Evolutionary conservation across 2,888 invertebrate species (phyloP).

Genomic region (Agrotis segetum): DNA sequence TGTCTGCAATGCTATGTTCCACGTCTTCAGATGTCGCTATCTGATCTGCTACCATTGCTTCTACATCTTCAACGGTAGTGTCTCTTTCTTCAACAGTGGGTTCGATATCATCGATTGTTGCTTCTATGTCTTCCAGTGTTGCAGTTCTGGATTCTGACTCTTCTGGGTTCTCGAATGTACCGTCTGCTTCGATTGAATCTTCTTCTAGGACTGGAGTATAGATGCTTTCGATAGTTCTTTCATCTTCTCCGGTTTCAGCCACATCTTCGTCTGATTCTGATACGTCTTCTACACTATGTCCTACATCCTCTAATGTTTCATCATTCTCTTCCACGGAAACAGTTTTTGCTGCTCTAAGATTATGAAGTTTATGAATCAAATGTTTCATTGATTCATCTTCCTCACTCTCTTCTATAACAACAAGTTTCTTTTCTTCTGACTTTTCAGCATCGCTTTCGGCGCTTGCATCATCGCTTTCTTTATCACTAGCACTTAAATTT

Average conservation of each 20-base stretch:
- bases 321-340: slow-evolving; percentile 5
- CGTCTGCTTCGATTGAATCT: not conserved
- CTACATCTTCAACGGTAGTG: not conserved
- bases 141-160: not conserved
- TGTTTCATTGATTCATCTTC: slow-evolving; percentile 11
- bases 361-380: not conserved
- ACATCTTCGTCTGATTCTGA: slow-evolving; percentile 1
- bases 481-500: slow-evolving; percentile 27
- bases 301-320: not conserved
- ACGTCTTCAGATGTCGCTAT: slow-evolving; percentile 8
- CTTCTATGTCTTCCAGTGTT: not conserved
- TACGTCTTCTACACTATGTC: slow-evolving; percentile 1
- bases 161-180: not conserved
- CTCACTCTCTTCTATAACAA: slow-evolving; percentile 29
- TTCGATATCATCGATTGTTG: not conserved
- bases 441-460: slow-evolving; percentile 33
- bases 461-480: slow-evolving; percentile 17
- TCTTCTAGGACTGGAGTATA: not conserved
- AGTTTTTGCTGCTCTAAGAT: not conserved
- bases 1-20: slow-evolving; percentile 1
- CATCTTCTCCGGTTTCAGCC: not conserved
- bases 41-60: not conserved
- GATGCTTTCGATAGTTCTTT: not conserved
- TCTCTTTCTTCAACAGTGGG: not conserved
- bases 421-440: not conserved